Conservation (phyloP, 2,888 invertebrate genomes). For the Dicyrtomina minuta region DNA sequence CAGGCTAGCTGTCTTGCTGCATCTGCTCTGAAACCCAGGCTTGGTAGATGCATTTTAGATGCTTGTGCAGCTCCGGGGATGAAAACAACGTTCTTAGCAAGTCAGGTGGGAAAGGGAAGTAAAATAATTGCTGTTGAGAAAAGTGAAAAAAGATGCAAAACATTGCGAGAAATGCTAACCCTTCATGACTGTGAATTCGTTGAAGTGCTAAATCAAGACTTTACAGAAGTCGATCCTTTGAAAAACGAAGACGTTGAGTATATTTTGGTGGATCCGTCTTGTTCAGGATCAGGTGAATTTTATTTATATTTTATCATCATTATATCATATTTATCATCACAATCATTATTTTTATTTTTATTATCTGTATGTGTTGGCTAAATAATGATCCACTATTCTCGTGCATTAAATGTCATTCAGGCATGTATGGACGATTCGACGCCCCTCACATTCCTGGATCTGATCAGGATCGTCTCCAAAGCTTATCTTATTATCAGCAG, state of each 20-base stretch:
- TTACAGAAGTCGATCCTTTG: slow-evolving; percentile 65
- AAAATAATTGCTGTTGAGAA: slow-evolving; percentile 72
- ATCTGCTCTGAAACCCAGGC: slow-evolving; percentile 71
- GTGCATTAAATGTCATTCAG: slow-evolving; percentile 55
- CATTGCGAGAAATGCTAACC: slow-evolving; percentile 66
- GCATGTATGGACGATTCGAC: slow-evolving; percentile 64
- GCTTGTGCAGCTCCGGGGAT: slow-evolving; percentile 98
- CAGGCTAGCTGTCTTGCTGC: slow-evolving; percentile 91
- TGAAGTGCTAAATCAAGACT: slow-evolving; percentile 69
- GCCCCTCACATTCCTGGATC: slow-evolving; percentile 48
- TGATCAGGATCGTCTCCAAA: slow-evolving; percentile 50
- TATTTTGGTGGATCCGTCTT: slow-evolving; percentile 94
- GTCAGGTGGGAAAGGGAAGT: slow-evolving; percentile 75
- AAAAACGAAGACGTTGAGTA: slow-evolving; percentile 75
- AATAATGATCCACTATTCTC: no score
- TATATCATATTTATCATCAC: background rate
- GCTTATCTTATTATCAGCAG: slow-evolving; percentile 67
- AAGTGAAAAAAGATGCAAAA: slow-evolving; percentile 66
- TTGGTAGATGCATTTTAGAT: slow-evolving; percentile 77
- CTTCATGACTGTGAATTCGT: slow-evolving; percentile 70
- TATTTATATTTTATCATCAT: background rate
- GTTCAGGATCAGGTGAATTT: slow-evolving; percentile 82
- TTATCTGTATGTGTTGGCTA: no score
- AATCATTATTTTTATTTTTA: background rate
- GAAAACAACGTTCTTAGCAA: slow-evolving; percentile 89